phyloP scores from a whole-genome alignment of 1,140 invertebrate species.

The Nephotettix cincticeps region DNA sequence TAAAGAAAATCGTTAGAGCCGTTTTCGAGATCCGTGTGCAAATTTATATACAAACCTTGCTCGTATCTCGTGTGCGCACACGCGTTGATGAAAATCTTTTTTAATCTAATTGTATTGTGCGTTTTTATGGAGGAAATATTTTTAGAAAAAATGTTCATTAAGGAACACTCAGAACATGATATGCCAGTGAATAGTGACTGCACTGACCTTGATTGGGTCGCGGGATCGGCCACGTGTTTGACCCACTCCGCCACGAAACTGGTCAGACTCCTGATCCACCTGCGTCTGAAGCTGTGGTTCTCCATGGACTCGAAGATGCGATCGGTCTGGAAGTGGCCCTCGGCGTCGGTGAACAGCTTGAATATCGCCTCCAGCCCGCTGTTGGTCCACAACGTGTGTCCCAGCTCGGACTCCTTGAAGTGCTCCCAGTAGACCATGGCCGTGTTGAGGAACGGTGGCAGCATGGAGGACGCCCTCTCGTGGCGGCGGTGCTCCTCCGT shows the following conservation, averaged over 20 bases:
- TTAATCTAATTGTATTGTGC: too few species aligned
- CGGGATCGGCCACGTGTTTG: conserved; percentile 69
- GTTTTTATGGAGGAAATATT: too few species aligned
- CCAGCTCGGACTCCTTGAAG: conserved; percentile 74
- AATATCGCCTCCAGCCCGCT: conserved; percentile 66
- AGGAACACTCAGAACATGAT: too few species aligned
- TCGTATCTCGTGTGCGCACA: too few species aligned
- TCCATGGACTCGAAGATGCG: conserved; percentile 73
- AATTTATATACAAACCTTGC: too few species aligned
- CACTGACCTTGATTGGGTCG: conserved; percentile 64
- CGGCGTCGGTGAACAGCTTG: conserved; percentile 56
- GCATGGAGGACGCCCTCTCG: conserved; percentile 58
- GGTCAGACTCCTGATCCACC: conserved; percentile 73
- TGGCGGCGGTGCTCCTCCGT: conserved; percentile 53
- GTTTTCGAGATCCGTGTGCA: too few species aligned
- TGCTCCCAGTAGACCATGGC: conserved; percentile 73
- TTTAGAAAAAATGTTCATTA: too few species aligned
- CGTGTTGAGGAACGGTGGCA: conserved; percentile 73
- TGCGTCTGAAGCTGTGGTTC: conserved; percentile 69
- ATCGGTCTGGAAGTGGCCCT: conserved; percentile 66
- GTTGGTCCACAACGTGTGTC: conserved; percentile 67
- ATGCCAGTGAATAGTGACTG: too few species aligned
- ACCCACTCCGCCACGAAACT: conserved; percentile 72
- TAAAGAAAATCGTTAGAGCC: too few species aligned
- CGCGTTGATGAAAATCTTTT: too few species aligned